These are phyloP conservation scores for Suncus etruscus DNA, from an alignment of 2,113 vertebrate species.

Conservation along the genomic window DNA sequence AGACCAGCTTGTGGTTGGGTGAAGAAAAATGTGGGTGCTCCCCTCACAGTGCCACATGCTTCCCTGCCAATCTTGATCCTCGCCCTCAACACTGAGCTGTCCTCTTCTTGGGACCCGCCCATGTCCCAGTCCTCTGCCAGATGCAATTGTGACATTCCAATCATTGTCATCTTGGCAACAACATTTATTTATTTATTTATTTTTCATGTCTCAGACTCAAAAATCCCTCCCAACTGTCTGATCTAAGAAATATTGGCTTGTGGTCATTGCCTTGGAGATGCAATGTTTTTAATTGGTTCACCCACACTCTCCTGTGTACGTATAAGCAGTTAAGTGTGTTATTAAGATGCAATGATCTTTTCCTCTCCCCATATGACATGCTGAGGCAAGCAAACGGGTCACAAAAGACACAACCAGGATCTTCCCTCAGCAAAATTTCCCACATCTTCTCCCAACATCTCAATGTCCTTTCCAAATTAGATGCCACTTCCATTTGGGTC, in stretches of 20 bases:
- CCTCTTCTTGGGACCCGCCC: constrained; percentile 47
- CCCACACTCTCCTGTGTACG: constrained; percentile 64
- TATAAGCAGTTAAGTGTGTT: constrained; percentile 67
- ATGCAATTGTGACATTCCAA: not conserved
- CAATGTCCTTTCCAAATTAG: constrained; percentile 77
- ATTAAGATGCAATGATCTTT: constrained; percentile 81
- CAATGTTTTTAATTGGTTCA: constrained; percentile 60
- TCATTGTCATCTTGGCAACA: not conserved
- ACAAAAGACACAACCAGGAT: constrained; percentile 66
- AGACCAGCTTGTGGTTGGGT: constrained; percentile 65
- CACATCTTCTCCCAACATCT: constrained; percentile 56
- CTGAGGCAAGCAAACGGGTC: constrained; percentile 74
- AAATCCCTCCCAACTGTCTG: constrained; percentile 13
- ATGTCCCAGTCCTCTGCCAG: not conserved
- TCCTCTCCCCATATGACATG: constrained; percentile 77
- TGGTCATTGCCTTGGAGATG: constrained; percentile 57
- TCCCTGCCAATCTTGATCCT: constrained; percentile 28
- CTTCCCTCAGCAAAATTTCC: constrained; percentile 78
- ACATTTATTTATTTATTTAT: not conserved
- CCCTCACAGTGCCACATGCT: no score
- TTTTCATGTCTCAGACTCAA: no score
- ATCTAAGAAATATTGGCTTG: constrained; percentile 33
- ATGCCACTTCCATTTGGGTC: constrained; percentile 69
- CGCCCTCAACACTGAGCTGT: constrained; percentile 52
- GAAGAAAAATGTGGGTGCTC: constrained; percentile 28